phyloP scores from a whole-genome alignment of 2,888 invertebrate genomes.

The Bombylius major region DNA sequence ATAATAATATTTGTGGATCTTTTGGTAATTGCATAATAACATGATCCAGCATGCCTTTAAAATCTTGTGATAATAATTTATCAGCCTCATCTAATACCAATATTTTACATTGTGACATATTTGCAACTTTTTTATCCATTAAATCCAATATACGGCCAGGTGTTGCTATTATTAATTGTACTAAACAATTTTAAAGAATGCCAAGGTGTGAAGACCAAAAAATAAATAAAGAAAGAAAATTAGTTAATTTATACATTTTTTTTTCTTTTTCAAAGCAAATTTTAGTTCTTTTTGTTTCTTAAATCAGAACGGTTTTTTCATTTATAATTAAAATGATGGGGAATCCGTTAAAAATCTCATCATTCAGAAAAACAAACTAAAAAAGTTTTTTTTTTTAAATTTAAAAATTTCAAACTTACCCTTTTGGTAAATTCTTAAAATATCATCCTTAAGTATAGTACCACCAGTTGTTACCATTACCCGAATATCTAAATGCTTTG shows the following conservation, averaged over 20 bases:
- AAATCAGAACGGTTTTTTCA: constrained; percentile 11
- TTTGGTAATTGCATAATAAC: constrained; percentile 84
- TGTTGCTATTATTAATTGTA: constrained; percentile 97
- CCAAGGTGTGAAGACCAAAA: not conserved
- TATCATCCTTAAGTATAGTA: constrained; percentile 94
- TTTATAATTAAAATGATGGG: constrained; percentile 18
- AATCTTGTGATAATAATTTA: constrained; percentile 97
- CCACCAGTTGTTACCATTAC: constrained; percentile 99
- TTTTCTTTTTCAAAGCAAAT: not conserved
- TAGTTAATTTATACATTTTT: no score
- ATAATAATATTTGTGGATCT: constrained; percentile 93
- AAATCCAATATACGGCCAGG: constrained; percentile 98
- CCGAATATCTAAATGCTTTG: constrained; percentile 92
- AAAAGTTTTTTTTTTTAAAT: not conserved
- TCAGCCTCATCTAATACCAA: constrained; percentile 98
- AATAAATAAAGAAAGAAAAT: no score
- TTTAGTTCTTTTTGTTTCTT: not conserved
- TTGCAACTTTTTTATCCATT: constrained; percentile 93
- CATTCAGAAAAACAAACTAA: constrained; percentile 3
- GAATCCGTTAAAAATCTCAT: constrained; percentile 15
- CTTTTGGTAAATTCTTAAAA: constrained; percentile 98
- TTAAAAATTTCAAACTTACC: constrained; percentile 41
- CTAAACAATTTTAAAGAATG: constrained; percentile 41
- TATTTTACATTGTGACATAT: constrained; percentile 92
- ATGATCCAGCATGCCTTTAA: constrained; percentile 97